Base-by-base conservation (phyloP, 2,113 vertebrate species). In the Periophthalmus modestus region DNA sequence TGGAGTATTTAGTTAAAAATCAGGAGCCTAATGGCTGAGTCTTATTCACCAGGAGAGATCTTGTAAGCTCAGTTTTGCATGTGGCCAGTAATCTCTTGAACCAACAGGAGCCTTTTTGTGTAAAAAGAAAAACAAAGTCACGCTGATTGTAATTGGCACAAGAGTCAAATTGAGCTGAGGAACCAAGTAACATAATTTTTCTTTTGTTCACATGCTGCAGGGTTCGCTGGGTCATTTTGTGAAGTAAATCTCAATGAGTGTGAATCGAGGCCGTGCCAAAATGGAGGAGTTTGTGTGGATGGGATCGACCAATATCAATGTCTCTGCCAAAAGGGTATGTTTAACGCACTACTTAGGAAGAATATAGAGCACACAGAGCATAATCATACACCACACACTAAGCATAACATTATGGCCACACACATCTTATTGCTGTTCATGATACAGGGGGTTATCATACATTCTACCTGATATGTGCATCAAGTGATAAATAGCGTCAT, bases 21-120 rank as follows among this genome's bases (percentile, higher is more conserved):
- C 88, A 91, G 85, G 86, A 78, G 72, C 72, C 71, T 86, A 88
- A 90, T 82, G 82, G 87, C 85, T 86, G 82, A 63, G 79, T 84
- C 87, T 89, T 89, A 92, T 93, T 90, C 91, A 91, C 88, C 85
- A 89, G 86, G 87, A 93, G 91, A 84, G 86, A 92, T 88, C 88
- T 89, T 90, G 82, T 91, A 88, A 89, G 84, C 90, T 88, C 82
- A 82, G 85, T 85, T 84, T n/a, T 80, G 77, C 71, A 72, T 83
- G 86, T 82, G 76, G 85, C 82, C 78, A 71, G 77, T 74, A 71
- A 90, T 84, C 81, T 82, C 85, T 89, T 88, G 78, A 92, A 91
- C 93, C 91, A 89, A 89, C 92, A 88, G 72, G 12, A 68, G 84
- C 90, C 88, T 91, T 90, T 92, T 83, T 90, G 89, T 90, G 83